A percentile compares a stretch with the other conserved stretches of the same genome.
phyloP scores from a whole-genome alignment of 2,888 invertebrate genomes.

The Mythimna impura region DNA sequence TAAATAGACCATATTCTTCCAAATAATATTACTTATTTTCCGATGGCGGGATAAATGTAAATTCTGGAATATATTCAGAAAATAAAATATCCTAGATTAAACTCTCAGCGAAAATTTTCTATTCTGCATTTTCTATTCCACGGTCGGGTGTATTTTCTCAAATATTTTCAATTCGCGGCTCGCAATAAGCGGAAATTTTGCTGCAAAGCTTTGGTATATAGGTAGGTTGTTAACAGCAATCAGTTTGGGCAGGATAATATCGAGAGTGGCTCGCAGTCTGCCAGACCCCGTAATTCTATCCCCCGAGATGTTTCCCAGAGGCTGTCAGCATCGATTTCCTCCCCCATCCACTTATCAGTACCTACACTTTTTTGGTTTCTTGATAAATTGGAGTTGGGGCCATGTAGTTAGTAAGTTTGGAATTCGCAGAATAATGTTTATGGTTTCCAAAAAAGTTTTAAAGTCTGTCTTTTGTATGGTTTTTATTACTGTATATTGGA shows the following conservation, averaged over 20 bases:
- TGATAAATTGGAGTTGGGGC: constrained; percentile 40
- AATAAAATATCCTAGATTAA: constrained; percentile 38
- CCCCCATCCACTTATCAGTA: constrained; percentile 60
- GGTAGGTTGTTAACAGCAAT: constrained; percentile 59
- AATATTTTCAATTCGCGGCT: constrained; percentile 57
- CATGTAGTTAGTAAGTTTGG: constrained; percentile 31
- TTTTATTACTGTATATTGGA: constrained; percentile 9
- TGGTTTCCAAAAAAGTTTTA: constrained; percentile 13
- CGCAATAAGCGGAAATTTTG: constrained; percentile 47
- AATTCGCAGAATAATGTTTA: constrained; percentile 6
- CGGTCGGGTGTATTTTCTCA: constrained; percentile 36
- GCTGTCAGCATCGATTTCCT: constrained; percentile 68
- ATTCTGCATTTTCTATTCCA: constrained; percentile 40
- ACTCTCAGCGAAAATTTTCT: constrained; percentile 30
- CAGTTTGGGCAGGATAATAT: constrained; percentile 70
- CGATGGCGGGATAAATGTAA: constrained; percentile 21
- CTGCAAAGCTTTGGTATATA: constrained; percentile 17
- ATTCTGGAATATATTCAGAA: constrained; percentile 23
- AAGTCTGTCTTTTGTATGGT: constrained; percentile 8
- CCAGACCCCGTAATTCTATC: constrained; percentile 69
- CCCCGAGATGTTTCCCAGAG: constrained; percentile 65
- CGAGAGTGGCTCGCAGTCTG: constrained; percentile 66
- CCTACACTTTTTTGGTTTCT: constrained; percentile 47
- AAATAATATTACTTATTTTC: constrained; percentile 24
- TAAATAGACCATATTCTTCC: constrained; percentile 3